phyloP scores from a whole-genome alignment of 1,140 invertebrate genomes.

The Aphaenogaster ashmeadi region DNA sequence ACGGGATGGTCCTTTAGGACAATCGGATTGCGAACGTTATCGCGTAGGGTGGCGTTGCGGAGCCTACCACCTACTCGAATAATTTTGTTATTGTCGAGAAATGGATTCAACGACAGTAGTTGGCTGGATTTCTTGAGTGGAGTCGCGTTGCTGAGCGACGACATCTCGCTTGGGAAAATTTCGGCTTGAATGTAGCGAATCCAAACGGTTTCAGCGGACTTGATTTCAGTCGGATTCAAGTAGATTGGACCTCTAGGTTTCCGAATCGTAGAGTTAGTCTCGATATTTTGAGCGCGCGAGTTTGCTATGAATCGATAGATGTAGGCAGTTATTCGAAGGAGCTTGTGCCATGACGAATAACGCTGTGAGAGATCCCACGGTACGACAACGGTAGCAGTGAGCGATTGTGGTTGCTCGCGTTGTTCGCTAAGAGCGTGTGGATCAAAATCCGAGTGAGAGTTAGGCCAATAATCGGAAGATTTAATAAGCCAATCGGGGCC shows the following conservation, averaged over 20 bases:
- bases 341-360: too few relatives aligned
- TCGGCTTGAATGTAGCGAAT: not conserved
- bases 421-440: not conserved
- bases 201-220: constrained; percentile 2
- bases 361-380: too few relatives aligned
- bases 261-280: not conserved
- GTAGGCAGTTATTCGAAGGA: not conserved
- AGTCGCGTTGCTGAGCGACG: too few relatives aligned
- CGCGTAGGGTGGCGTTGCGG: too few relatives aligned
- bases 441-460: not conserved
- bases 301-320: not conserved
- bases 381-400: too few relatives aligned
- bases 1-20: not conserved
- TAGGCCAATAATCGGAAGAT: not conserved
- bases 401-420: not conserved
- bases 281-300: not conserved
- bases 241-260: not conserved
- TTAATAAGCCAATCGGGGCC: not conserved
- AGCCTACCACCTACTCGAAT: too few relatives aligned
- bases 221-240: constrained; percentile 3
- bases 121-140: not conserved
- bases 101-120: not conserved
- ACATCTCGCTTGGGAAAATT: too few relatives aligned
- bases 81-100: not conserved
- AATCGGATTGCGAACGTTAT: too few relatives aligned